Evolutionary conservation across 2,888 invertebrate species (phyloP), one percentile per base, ranked within the genome.

Genomic region (Campaea margaritaria): DNA sequence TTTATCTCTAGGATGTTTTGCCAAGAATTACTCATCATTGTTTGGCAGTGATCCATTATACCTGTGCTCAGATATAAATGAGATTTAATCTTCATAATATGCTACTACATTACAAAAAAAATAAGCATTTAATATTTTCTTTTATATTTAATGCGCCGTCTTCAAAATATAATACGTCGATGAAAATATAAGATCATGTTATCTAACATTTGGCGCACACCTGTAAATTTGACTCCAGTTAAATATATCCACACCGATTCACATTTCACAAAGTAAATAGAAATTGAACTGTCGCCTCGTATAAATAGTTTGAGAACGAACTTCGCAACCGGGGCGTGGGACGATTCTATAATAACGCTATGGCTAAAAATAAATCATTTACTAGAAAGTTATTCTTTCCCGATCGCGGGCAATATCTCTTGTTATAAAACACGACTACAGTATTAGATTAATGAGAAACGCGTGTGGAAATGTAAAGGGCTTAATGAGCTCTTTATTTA

Each of bases 281-380:
- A 64, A 53, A 68, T 65, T 58, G 65, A 60, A 62, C 51, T 48
- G 51, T 54, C 58, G 1, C 63, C 49, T 54, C 58, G 1, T 64
- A 70, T 68, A 65, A 66, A 71, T 74, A 70, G 72, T 68, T 78
- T 69, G 70, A 69, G 75, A 80, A 78, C 79, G 73, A 74, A 75
- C 70, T 76, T 75, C 70, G 76, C 79, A 74, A 77, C 72, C 65
- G 46, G 21, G 54, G 71, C 82, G 82, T 83, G 77, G 78, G 82
- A 79, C 51, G 75, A 61, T 69, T 61, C 68, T 58, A 68, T 73
- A 75, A 79, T 77, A 79, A 67, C 71, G 51, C 54, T 57, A 42
- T 64, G 59, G 62, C 72, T 74, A 75, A 72, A 81, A 78, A 81
- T 82, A 83, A 58, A 45, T 44, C 52, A 41, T 12, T 9, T 28